Conservation (phyloP, 1,140 invertebrate species). For the Octopus bimaculoides region DNA sequence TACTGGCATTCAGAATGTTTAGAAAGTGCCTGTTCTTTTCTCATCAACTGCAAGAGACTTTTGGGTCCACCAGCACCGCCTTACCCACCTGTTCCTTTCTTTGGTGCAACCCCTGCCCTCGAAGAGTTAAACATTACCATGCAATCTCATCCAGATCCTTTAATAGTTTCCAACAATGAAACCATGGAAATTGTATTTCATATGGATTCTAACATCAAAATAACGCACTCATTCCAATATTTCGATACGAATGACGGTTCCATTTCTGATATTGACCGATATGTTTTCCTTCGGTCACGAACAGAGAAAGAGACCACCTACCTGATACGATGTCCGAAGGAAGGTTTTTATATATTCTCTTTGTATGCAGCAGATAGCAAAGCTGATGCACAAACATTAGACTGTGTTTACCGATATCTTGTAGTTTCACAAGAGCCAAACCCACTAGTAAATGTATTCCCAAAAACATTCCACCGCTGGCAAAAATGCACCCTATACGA, state of each 20-base stretch:
- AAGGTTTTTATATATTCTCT: slow-evolving; percentile 54
- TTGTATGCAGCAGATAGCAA: slow-evolving; percentile 42
- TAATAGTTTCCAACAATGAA: slow-evolving; percentile 46
- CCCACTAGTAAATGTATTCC: slow-evolving; percentile 42
- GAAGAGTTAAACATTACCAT: slow-evolving; percentile 41
- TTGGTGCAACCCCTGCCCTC: slow-evolving; percentile 50
- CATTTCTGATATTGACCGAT: slow-evolving; percentile 49
- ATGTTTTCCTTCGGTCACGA: slow-evolving; percentile 48
- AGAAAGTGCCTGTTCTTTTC: slow-evolving; percentile 51
- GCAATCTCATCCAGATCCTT: slow-evolving; percentile 43
- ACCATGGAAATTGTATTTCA: slow-evolving; percentile 46
- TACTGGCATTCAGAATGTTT: slow-evolving; percentile 52
- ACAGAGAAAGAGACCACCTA: slow-evolving; percentile 45
- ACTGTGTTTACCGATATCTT: slow-evolving; percentile 51
- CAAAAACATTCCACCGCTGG: slow-evolving; percentile 52
- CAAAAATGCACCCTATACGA: slow-evolving; percentile 50
- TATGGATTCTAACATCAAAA: slow-evolving; percentile 42
- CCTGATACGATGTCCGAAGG: slow-evolving; percentile 49
- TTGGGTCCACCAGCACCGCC: slow-evolving; percentile 36
- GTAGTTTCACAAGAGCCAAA: slow-evolving; percentile 52
- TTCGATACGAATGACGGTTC: slow-evolving; percentile 46
- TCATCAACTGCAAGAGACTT: slow-evolving; percentile 43
- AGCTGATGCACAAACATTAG: slow-evolving; percentile 35
- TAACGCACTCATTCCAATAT: slow-evolving; percentile 52
- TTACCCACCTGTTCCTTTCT: slow-evolving; percentile 50